Evolutionary conservation across 1,140 invertebrate species (phyloP).

Genomic region (Rhynchophorus ferrugineus): DNA sequence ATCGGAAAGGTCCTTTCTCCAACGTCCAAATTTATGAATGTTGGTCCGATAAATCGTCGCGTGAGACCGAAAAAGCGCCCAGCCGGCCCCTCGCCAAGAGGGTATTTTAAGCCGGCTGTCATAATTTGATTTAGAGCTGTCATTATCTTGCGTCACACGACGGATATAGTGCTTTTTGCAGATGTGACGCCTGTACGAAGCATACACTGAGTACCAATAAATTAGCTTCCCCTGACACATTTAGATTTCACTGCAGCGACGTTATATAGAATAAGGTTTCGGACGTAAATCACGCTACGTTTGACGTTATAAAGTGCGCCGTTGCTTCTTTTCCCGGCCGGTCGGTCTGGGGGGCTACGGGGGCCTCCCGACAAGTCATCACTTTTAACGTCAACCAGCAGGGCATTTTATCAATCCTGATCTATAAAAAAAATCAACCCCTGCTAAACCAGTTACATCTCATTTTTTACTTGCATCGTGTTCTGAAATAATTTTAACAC

Average conservation of each 20-base stretch:
- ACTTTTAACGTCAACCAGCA: too few species aligned
- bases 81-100: constrained; percentile 18
- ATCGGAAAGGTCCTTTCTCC: background rate
- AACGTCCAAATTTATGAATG: constrained; percentile 13
- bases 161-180: constrained; percentile 28
- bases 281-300: constrained; percentile 28
- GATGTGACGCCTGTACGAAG: constrained; percentile 27
- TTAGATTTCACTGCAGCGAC: constrained; percentile 30
- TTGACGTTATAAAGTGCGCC: constrained; percentile 23
- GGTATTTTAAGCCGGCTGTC: constrained; percentile 26
- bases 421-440: too few species aligned
- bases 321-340: constrained; percentile 12
- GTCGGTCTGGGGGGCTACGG: background rate
- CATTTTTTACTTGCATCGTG: too few species aligned
- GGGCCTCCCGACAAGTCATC: too few species aligned
- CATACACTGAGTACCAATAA: constrained; percentile 27
- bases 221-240: constrained; percentile 30
- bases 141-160: constrained; percentile 26
- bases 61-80: constrained; percentile 20
- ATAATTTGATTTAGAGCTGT: constrained; percentile 26
- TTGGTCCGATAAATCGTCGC: constrained; percentile 17
- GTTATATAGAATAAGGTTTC: constrained; percentile 31
- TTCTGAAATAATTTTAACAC: too few species aligned
- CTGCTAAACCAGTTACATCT: too few species aligned
- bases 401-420: too few species aligned